phyloP scores from a whole-genome alignment of 2,888 invertebrate genomes.

The Cosmia trapezina region DNA sequence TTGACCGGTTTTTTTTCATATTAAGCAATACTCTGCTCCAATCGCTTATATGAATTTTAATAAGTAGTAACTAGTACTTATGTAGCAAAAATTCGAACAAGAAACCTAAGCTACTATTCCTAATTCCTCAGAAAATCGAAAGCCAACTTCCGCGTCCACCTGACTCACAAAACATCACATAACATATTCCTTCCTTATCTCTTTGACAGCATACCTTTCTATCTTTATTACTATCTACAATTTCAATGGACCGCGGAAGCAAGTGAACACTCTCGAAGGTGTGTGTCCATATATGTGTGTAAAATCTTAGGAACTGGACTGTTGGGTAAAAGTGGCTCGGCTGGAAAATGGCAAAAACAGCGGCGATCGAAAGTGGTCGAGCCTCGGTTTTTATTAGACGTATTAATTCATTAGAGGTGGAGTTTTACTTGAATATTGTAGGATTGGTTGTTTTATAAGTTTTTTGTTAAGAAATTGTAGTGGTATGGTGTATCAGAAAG shows the following conservation, averaged over 20 bases:
- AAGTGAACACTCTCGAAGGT: constrained; percentile 31
- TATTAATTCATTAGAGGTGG: constrained; percentile 38
- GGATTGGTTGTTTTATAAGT: background rate
- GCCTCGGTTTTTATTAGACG: constrained; percentile 45
- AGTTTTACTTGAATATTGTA: constrained; percentile 23
- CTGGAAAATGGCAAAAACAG: constrained; percentile 66
- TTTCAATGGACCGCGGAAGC: constrained; percentile 50
- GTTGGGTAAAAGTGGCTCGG: constrained; percentile 70
- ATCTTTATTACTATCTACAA: background rate
- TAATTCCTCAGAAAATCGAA: background rate
- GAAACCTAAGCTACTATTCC: too few relatives aligned
- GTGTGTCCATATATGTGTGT: constrained; percentile 63
- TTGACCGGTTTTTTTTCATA: too few relatives aligned
- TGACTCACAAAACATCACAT: background rate
- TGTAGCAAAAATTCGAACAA: too few relatives aligned
- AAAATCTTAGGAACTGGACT: constrained; percentile 52
- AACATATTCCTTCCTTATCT: constrained; percentile 40
- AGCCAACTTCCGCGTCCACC: background rate
- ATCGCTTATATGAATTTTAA: too few relatives aligned
- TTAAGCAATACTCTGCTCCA: too few relatives aligned
- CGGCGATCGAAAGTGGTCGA: constrained; percentile 67
- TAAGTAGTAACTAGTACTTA: too few relatives aligned
- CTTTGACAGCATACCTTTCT: constrained; percentile 17
- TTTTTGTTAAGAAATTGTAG: constrained; percentile 7
- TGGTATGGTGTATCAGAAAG: too few relatives aligned